Base-by-base conservation (phyloP, 2,113 vertebrate genomes). In the Bubo blakistoni region DNA sequence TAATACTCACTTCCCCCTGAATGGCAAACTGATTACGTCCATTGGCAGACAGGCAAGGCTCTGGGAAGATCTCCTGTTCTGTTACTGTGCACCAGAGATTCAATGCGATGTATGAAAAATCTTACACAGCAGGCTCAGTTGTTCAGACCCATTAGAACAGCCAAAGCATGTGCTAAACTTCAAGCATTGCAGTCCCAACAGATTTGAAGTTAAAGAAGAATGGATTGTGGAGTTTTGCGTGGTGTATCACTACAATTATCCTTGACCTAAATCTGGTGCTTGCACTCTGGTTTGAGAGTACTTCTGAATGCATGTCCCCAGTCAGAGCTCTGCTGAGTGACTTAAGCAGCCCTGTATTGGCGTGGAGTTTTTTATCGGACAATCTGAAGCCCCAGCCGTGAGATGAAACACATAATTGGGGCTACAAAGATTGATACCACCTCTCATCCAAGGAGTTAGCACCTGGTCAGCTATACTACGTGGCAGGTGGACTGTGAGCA, bases 291-390 rank as follows among this genome's bases (percentile, higher is more conserved):
- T 65, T 29, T 44, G 30, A 27, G 67, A 67, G 30, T 42, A 19
- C 21, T 51, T 55, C 79, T 69, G 59, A 52, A 16, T 3, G 22
- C 10, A 14, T 0, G 0, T n/a, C 40, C 44, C 40, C 46, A 20
- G n/a, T 5, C 40, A 21, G 38, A 88, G 58, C 81, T 61, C 63
- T 24, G 55, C 49, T 42, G 42, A 21, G 29, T 18, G 46, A n/a
- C 57, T 26, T 26, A 11, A 22, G 27, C 66, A 79, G 58, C 32
- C 59, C 59, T 40, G 40, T 38, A 27, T 38, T 22, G 51, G 44
- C 0, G 0, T 34, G 71, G 47, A 32, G 26, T 10, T 52, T 61
- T 54, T 76, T 47, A 34, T 21, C 3, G 1, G 40, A 26, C 26
- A 30, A 54, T 12, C 30, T 44, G 51, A 51, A 71, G 58, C 30